Evolutionary conservation across 1,140 invertebrate genomes (phyloP).

Genomic region (Drosophila neocordata): DNA sequence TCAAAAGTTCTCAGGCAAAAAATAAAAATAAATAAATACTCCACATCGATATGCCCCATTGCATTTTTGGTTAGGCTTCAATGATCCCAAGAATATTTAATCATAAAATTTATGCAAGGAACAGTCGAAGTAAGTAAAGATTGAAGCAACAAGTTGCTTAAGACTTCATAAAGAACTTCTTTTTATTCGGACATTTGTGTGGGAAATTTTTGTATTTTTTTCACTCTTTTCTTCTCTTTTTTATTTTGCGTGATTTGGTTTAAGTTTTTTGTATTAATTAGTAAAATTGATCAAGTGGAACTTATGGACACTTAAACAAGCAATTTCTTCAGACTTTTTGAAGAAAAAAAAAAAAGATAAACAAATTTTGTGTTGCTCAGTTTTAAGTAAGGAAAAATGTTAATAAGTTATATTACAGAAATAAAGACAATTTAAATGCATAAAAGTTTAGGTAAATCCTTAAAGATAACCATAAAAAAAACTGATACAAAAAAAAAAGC

Average conservation of each 20-base stretch:
- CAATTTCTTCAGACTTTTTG: too few species aligned
- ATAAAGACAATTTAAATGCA: too few species aligned
- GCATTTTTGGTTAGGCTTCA: conserved; percentile 59
- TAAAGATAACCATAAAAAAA: too few species aligned
- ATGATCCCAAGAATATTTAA: conserved; percentile 58
- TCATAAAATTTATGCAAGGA: conserved; percentile 62
- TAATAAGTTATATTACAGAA: too few species aligned
- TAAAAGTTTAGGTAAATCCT: too few species aligned
- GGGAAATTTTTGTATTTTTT: conserved; percentile 47
- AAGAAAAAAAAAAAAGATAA: background rate
- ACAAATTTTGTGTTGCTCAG: background rate
- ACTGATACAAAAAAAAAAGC: too few species aligned
- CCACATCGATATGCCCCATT: conserved; percentile 43
- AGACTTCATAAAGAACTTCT: conserved; percentile 36
- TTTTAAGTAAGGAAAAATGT: background rate
- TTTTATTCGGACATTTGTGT: conserved; percentile 43
- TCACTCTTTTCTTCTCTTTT: background rate
- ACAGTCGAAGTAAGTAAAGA: conserved; percentile 22
- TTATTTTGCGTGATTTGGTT: conserved; percentile 15
- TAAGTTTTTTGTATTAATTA: conserved; percentile 54
- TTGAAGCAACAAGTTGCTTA: conserved; percentile 4
- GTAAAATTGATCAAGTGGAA: conserved; percentile 48
- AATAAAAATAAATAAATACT: background rate
- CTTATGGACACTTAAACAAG: conserved; percentile 28
- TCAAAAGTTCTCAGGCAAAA: conserved; percentile 26